Base-by-base conservation (phyloP, 2,113 vertebrate genomes). In the Macquaria australasica region DNA sequence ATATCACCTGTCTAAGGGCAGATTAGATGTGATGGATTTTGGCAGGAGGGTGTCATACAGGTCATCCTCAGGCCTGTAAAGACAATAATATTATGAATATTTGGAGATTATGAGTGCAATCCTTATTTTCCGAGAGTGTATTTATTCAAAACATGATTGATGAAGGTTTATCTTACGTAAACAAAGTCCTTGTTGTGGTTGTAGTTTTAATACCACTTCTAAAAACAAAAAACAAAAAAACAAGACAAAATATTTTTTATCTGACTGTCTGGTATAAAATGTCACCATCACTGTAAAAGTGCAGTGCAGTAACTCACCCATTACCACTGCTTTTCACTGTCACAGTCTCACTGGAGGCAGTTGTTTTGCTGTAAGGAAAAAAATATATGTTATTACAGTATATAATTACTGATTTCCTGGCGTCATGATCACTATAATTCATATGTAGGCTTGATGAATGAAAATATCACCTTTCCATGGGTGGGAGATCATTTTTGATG, bases 31-130 rank as follows among this genome's bases (percentile, higher is more conserved):
- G 9, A 95, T 88, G 21, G 66, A 66, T n/a, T 21, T 87, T 3
- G 94, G 90, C 81, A 94, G 53, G 12, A 95, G 91, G 11, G 75
- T 91, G 75, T 63, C 89, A 23, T 93, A 95, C 79, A 95, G 75
- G 0, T 89, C 56, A 87, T 95, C 89, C 45, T 93, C 91, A 78
- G 93, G 20, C 39, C 95, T 96, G 71, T 28, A 15, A 11, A 80
- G 23, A 82, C 8, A 39, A 48, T 0, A 62, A 16, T 53, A 64
- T 70, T 37, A 48, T 25, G 5, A 48, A 76, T 18, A 15, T 25
- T 5, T 41, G 31, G 9, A 1, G 5, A 28, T 48, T 62, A 70
- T 9, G 1, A 51, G 37, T 39, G 2, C 2, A n/a, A 20, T 12
- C 21, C 5, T 23, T 45, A 37, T 34, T n/a, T 45, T 72, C 23